phyloP scores from a whole-genome alignment of 2,113 vertebrate species.

The Pristiophorus japonicus region DNA sequence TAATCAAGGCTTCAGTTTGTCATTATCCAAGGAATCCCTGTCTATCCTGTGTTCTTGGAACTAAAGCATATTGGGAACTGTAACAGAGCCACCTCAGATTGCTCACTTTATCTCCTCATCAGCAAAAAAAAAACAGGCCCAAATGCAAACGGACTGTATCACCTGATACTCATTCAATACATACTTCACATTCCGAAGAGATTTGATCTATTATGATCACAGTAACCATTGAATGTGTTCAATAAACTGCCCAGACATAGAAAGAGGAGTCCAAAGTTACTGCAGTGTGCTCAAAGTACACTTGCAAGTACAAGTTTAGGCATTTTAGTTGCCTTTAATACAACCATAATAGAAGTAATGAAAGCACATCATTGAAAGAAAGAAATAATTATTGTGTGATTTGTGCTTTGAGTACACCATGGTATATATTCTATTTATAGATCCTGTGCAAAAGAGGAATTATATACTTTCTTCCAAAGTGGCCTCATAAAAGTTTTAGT shows the following conservation, averaged over 20 bases:
- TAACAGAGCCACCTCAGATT: background rate
- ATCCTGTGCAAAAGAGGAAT: background rate
- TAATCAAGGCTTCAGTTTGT: conserved; percentile 11
- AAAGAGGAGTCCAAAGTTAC: background rate
- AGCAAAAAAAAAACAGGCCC: background rate
- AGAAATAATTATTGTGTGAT: background rate
- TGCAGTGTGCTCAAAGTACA: background rate
- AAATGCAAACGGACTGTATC: background rate
- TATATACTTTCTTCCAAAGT: background rate
- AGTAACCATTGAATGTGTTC: background rate
- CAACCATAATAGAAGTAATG: background rate
- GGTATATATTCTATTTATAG: background rate
- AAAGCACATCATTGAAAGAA: background rate
- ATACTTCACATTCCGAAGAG: background rate
- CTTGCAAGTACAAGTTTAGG: background rate
- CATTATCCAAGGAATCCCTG: background rate
- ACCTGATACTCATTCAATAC: background rate
- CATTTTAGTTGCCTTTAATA: background rate
- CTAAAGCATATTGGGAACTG: background rate
- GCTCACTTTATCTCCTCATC: conserved; percentile 4
- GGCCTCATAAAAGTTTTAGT: background rate
- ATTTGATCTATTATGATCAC: background rate
- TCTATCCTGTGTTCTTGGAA: background rate
- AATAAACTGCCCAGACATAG: background rate
- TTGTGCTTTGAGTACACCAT: background rate